Percentiles rank a stretch among this genome's conserved stretches.
phyloP scores from a whole-genome alignment of 2,888 invertebrate species.

The Apodemia duryi region DNA sequence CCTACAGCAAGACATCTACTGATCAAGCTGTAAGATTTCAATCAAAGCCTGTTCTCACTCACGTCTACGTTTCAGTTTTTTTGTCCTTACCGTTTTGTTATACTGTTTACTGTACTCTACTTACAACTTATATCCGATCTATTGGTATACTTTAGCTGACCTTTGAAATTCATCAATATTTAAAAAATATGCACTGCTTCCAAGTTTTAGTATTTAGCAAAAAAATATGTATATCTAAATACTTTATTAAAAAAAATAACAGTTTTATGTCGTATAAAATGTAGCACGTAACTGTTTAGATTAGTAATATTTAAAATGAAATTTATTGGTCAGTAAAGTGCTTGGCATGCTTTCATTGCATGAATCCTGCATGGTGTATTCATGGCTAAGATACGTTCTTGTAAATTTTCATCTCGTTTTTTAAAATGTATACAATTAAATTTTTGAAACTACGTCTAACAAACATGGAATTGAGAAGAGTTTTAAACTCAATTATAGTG shows the following conservation, averaged over 20 bases:
- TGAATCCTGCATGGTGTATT: slow-evolving; percentile 53
- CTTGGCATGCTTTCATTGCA: slow-evolving; percentile 55
- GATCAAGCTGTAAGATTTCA: slow-evolving; percentile 98
- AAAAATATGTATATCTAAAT: too few relatives aligned
- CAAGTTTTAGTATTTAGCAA: slow-evolving; percentile 7
- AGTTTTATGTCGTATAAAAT: too few relatives aligned
- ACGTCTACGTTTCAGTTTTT: slow-evolving; percentile 56
- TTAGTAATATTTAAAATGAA: slow-evolving; percentile 31
- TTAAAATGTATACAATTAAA: background rate
- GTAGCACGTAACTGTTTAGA: background rate
- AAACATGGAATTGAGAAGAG: slow-evolving; percentile 5
- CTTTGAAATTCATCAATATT: slow-evolving; percentile 35
- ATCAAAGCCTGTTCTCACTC: slow-evolving; percentile 59
- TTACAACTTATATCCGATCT: slow-evolving; percentile 51
- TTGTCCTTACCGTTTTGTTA: slow-evolving; percentile 57
- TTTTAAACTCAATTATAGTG: background rate
- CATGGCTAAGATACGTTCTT: slow-evolving; percentile 2
- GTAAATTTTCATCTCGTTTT: slow-evolving; percentile 4
- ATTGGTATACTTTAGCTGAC: slow-evolving; percentile 49
- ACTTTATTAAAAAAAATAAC: too few relatives aligned
- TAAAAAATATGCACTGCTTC: slow-evolving; percentile 14
- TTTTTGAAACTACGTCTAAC: background rate
- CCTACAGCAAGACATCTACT: slow-evolving; percentile 99
- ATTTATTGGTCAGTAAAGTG: slow-evolving; percentile 48
- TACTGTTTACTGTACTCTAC: slow-evolving; percentile 66